Percentiles rank a stretch among this genome's conserved stretches.
These are phyloP conservation scores for Morpho achilles DNA, from an alignment of 2,888 invertebrate genomes.

Conservation along the genomic window DNA sequence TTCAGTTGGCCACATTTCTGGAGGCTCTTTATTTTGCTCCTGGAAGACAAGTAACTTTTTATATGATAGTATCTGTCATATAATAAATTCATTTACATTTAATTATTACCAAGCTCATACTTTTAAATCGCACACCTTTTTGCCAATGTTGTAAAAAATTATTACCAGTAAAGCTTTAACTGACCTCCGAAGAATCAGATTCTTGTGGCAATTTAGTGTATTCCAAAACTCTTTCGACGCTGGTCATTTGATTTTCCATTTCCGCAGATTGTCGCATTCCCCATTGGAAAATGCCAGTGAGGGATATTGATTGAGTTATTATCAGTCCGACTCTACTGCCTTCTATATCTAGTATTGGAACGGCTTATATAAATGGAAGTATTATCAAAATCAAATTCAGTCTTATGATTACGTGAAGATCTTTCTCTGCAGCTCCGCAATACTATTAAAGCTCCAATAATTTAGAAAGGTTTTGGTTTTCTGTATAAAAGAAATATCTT, in stretches of 20 bases:
- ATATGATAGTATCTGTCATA: background rate
- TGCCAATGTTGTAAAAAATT: too few species aligned
- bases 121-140: too few species aligned
- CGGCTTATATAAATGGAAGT: background rate
- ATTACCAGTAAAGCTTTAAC: background rate
- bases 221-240: constrained; percentile 88
- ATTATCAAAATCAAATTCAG: too few species aligned
- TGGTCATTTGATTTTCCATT: constrained; percentile 87
- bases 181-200: constrained; percentile 45
- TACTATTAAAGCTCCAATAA: too few species aligned
- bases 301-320: constrained; percentile 81
- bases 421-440: too few species aligned
- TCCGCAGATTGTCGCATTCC: constrained; percentile 94
- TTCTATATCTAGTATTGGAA: constrained; percentile 55
- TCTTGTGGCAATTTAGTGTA: constrained; percentile 81
- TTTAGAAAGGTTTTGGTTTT: too few species aligned
- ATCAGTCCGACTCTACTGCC: constrained; percentile 81
- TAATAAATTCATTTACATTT: background rate
- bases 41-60: constrained; percentile 30
- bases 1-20: constrained; percentile 71
- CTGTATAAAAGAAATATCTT: too few species aligned
- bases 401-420: too few species aligned
- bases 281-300: constrained; percentile 85
- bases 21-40: constrained; percentile 51
- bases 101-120: too few species aligned